A percentile compares a stretch with the other conserved stretches of the same genome.
phyloP scores from a whole-genome alignment of 2,797 vertebrate species.

The Leucoraja ocellata region DNA sequence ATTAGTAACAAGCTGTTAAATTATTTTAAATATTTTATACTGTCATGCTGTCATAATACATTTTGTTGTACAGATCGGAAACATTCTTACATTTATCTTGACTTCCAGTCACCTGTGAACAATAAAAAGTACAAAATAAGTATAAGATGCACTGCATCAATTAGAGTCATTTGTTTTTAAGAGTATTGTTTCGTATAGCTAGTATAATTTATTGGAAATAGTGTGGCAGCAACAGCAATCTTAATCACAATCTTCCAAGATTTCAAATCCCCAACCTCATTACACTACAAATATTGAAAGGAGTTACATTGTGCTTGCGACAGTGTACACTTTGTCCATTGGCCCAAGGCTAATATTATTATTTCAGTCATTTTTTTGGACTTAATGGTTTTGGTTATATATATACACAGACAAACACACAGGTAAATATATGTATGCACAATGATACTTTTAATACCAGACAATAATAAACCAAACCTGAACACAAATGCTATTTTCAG shows the following conservation, averaged over 20 bases:
- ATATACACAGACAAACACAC: too few relatives aligned
- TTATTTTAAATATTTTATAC: constrained; percentile 48
- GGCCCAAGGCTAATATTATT: background rate
- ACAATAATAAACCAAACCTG: background rate
- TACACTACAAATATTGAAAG: background rate
- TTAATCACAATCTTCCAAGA: background rate
- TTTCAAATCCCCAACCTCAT: background rate
- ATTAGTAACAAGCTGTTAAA: constrained; percentile 39
- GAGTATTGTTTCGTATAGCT: background rate
- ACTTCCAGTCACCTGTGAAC: constrained; percentile 73
- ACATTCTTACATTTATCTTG: constrained; percentile 91
- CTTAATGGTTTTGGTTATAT: too few relatives aligned
- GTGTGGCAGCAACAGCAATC: background rate
- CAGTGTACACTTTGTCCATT: background rate
- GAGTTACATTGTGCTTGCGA: background rate
- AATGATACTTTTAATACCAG: background rate
- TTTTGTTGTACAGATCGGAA: constrained; percentile 46
- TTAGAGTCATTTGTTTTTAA: background rate
- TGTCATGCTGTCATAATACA: constrained; percentile 55
- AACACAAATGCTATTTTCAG: background rate
- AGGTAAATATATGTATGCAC: too few relatives aligned
- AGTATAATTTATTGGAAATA: background rate
- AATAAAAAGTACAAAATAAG: constrained; percentile 45
- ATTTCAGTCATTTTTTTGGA: too few relatives aligned
- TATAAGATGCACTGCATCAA: background rate